Evolutionary conservation across 1,140 invertebrate species (phyloP).

Genomic region (Lordiphosa stackelbergi): DNA sequence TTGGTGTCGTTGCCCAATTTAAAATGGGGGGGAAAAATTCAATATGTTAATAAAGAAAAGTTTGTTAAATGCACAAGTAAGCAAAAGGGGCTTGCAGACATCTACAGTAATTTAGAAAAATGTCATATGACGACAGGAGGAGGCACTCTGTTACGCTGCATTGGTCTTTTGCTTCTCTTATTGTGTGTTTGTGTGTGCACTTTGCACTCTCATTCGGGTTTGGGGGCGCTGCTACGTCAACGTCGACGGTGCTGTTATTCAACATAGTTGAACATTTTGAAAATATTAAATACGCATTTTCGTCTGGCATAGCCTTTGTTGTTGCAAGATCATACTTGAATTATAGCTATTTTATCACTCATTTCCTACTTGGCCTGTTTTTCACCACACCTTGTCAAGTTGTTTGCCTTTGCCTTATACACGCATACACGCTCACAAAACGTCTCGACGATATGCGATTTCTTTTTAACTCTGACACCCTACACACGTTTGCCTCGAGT

Average conservation of each 20-base stretch:
- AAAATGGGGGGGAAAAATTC: conserved; percentile 32
- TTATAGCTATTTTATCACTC: conserved; percentile 25
- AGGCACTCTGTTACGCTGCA: conserved; percentile 23
- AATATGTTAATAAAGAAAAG: conserved; percentile 34
- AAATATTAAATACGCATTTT: conserved; percentile 37
- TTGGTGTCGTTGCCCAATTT: conserved; percentile 61
- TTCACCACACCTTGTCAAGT: conserved; percentile 21
- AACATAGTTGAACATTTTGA: conserved; percentile 26
- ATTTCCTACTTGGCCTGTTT: conserved; percentile 41
- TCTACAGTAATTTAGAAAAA: conserved; percentile 9
- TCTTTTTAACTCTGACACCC: conserved; percentile 39
- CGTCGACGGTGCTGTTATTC: conserved; percentile 29
- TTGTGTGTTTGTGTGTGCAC: conserved; percentile 30
- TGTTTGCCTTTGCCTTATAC: conserved; percentile 10
- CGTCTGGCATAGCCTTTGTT: conserved; percentile 14
- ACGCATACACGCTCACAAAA: conserved; percentile 4
- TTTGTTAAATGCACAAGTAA: conserved; percentile 19
- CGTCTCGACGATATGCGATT: conserved; percentile 35
- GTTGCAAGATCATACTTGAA: conserved; percentile 28
- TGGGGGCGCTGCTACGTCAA: not conserved
- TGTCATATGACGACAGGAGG: conserved; percentile 4
- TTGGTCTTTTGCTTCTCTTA: conserved; percentile 46
- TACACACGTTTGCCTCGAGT: conserved; percentile 3
- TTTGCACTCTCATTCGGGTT: conserved; percentile 36
- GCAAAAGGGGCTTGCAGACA: conserved; percentile 17